A percentile compares a stretch with the other conserved stretches of the same genome.
Evolutionary conservation across 2,113 vertebrate species (phyloP).

Genomic region (Jaculus jaculus): DNA sequence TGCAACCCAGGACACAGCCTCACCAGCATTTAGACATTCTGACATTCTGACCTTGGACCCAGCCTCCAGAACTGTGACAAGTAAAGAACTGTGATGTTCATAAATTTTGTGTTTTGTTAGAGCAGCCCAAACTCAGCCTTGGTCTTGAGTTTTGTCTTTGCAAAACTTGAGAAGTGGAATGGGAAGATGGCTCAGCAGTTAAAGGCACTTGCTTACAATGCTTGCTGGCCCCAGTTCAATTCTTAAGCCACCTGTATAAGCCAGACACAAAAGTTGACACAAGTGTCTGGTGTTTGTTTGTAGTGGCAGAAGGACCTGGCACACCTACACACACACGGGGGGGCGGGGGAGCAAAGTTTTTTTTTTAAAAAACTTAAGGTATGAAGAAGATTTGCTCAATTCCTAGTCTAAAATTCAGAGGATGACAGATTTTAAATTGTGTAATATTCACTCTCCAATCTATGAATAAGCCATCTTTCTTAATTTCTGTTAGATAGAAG

Average conservation of each 20-base stretch:
- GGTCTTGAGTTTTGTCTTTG: background rate
- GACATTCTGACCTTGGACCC: background rate
- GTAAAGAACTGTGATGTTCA: background rate
- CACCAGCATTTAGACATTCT: no score
- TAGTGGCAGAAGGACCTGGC: no score
- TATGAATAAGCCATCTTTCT: background rate
- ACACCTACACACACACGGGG: no score
- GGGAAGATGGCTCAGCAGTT: no score
- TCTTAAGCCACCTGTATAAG: no score
- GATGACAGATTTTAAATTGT: background rate
- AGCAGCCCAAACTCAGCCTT: background rate
- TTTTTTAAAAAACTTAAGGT: background rate
- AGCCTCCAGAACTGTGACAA: background rate
- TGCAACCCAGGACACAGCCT: background rate
- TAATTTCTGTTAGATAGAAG: background rate
- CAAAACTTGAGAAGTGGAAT: background rate
- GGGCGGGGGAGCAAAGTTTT: no score
- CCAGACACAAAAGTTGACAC: no score
- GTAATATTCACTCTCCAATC: background rate
- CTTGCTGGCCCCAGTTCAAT: no score
- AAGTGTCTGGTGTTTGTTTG: no score
- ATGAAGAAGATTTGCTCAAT: background rate
- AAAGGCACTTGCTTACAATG: no score
- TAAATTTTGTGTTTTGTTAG: background rate
- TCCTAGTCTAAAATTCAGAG: conserved; percentile 45